These are phyloP conservation scores for Castor canadensis DNA, from an alignment of 2,113 vertebrate species.

Conservation along the genomic window DNA sequence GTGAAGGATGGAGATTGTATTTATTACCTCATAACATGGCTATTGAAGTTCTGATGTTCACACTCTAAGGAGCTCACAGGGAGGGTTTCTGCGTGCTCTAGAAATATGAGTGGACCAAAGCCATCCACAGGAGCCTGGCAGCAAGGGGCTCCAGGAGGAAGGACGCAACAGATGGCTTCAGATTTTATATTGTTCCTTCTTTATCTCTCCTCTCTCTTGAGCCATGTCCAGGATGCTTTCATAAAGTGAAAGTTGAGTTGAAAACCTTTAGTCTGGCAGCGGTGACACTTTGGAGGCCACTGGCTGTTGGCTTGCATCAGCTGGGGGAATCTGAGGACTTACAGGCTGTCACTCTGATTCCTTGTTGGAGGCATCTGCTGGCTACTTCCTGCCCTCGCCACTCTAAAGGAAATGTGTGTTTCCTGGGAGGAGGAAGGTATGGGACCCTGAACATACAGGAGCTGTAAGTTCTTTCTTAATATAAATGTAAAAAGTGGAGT, in stretches of 20 bases:
- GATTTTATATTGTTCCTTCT: constrained; percentile 41
- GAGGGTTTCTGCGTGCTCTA: constrained; percentile 44
- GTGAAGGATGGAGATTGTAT: background rate
- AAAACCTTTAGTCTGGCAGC: background rate
- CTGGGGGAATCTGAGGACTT: constrained; percentile 71
- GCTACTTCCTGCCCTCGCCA: constrained; percentile 62
- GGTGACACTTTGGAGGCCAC: constrained; percentile 56
- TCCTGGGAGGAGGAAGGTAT: constrained; percentile 62
- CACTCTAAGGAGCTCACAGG: background rate
- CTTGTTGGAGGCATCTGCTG: constrained; percentile 73
- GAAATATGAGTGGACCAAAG: constrained; percentile 2
- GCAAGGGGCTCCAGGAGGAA: background rate
- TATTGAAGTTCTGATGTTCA: constrained; percentile 44
- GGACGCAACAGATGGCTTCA: constrained; percentile 9
- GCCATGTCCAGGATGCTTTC: constrained; percentile 50
- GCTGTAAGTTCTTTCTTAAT: constrained; percentile 61
- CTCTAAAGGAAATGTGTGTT: constrained; percentile 74
- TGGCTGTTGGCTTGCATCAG: constrained; percentile 59
- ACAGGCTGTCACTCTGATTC: constrained; percentile 73
- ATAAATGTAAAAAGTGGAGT: constrained; percentile 67
- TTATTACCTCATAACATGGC: constrained; percentile 13
- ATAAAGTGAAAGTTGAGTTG: constrained; percentile 58
- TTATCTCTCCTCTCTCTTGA: constrained; percentile 56
- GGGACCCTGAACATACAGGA: constrained; percentile 63
- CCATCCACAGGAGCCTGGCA: constrained; percentile 54